Base-by-base conservation (phyloP, 2,888 invertebrate species). In the Machimus rusticus region DNA sequence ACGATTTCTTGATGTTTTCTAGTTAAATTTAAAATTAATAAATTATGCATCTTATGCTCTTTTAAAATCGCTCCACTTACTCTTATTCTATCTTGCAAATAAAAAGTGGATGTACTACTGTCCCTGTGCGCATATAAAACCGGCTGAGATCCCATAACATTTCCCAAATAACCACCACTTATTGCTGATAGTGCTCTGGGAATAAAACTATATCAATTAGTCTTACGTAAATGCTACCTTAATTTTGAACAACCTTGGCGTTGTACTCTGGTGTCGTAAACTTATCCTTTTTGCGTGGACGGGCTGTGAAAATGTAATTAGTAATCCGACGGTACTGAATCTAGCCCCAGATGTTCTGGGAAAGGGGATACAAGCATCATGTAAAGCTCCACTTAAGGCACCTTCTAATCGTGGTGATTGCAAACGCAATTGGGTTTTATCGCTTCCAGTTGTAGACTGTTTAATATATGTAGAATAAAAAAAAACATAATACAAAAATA, bases 261-360 rank as follows among this genome's bases (percentile, higher is more conserved):
- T 98, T 0, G 96, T 94, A 12, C 95, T 95, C 91, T 96, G 96
- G 28, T 95, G 94, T 89, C 96, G 95, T 84, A 95, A 92, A 0
- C 96, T 96, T 28, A 96, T 91, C 87, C 96, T 93, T 90, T 96
- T 94, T 0, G 95, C 94, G 90, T 95, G 94, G 86, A 96, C 94
- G 0, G 96, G 95, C 84, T 97, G 94, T 82, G 96, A 96, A 93
- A 99, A 99, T 89, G 97, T 97, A 0, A 98, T 98, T 87, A 99
- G 93, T 87, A 95, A 95, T 90, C 97, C 97, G 31, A 96, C 96
- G 37, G 96, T 96, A 92, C 97, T 98, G 94, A 99, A 99, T 90
- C 96, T 96, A 0, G 98, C 98, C 0, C 98, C 98, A 12, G 98
- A 98, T 0, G 98, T 99, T 86, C 98, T 94, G 0, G 99, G 99